Conservation (phyloP, 2,113 vertebrate genomes). For the Oreotrochilus melanogaster region DNA sequence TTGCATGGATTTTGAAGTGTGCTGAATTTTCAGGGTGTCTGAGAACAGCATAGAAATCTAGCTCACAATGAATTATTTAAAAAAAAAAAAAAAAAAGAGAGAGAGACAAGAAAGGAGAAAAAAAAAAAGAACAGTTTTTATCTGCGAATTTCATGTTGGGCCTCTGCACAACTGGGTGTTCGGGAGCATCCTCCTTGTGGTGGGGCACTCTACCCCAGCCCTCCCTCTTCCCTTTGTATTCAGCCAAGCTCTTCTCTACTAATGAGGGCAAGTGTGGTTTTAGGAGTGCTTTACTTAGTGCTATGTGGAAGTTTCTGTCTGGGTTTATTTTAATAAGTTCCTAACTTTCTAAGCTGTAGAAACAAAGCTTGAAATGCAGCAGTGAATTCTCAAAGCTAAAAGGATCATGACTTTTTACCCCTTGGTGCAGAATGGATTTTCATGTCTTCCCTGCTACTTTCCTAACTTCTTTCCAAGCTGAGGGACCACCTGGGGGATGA, state of each 20-base stretch:
- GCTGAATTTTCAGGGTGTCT: neutral
- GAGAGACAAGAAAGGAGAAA: neutral
- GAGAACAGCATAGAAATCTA: neutral
- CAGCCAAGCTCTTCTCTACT: neutral
- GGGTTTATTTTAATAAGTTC: neutral
- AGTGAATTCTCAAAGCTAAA: neutral
- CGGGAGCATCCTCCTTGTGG: neutral
- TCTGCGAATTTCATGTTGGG: neutral
- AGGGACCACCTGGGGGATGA: rapidly evolving
- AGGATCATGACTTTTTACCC: neutral
- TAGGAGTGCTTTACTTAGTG: neutral
- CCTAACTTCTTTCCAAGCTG: neutral
- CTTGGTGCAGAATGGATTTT: neutral
- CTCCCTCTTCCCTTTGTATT: neutral
- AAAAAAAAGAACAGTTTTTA: neutral
- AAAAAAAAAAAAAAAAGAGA: neutral
- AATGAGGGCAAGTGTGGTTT: neutral
- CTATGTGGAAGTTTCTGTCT: neutral
- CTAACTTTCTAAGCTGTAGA: neutral
- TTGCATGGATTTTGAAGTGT: neutral
- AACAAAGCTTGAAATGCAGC: neutral
- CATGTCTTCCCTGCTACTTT: neutral
- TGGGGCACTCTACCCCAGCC: neutral
- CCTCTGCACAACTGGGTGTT: neutral
- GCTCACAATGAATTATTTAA: neutral